Evolutionary conservation across 2,888 invertebrate genomes (phyloP).

Genomic region (Abrostola triplasia): DNA sequence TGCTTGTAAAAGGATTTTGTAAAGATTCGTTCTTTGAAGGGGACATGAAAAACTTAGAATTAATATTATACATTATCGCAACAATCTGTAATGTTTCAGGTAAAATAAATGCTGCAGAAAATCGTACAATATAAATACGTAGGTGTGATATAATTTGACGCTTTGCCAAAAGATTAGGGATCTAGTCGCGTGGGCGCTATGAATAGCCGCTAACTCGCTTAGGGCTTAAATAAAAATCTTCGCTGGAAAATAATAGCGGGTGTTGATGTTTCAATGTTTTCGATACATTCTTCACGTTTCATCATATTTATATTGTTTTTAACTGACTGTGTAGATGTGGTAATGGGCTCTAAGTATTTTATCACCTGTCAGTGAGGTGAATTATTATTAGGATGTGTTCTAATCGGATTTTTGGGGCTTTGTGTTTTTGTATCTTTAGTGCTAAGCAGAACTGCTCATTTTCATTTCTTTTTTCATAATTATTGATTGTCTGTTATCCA

Average conservation of each 20-base stretch:
- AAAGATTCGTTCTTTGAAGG: too few relatives aligned
- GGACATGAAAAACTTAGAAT: too few relatives aligned
- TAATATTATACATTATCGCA: too few relatives aligned
- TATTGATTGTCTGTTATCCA: too few relatives aligned
- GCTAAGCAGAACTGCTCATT: too few relatives aligned
- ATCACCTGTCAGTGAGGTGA: conserved; percentile 36
- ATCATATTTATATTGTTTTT: conserved; percentile 41
- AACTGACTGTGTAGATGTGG: conserved; percentile 18
- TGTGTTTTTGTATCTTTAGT: too few relatives aligned
- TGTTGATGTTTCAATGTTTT: conserved; percentile 56
- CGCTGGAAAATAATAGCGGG: conserved; percentile 47
- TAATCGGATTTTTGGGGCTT: conserved; percentile 7
- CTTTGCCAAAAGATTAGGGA: conserved; percentile 82
- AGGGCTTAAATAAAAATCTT: conserved; percentile 60
- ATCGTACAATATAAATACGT: conserved; percentile 66
- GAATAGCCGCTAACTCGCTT: conserved; percentile 69
- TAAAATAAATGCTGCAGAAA: conserved; percentile 12
- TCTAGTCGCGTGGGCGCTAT: conserved; percentile 73
- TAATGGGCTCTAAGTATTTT: conserved; percentile 25
- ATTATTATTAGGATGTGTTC: conserved; percentile 4
- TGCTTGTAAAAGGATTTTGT: too few relatives aligned
- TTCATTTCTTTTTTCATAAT: too few relatives aligned
- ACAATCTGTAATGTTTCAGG: neutral
- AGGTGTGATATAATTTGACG: conserved; percentile 76
- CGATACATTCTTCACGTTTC: conserved; percentile 39